Conservation (phyloP, 2,113 vertebrate genomes). For the Lycocorax pyrrhopterus region DNA sequence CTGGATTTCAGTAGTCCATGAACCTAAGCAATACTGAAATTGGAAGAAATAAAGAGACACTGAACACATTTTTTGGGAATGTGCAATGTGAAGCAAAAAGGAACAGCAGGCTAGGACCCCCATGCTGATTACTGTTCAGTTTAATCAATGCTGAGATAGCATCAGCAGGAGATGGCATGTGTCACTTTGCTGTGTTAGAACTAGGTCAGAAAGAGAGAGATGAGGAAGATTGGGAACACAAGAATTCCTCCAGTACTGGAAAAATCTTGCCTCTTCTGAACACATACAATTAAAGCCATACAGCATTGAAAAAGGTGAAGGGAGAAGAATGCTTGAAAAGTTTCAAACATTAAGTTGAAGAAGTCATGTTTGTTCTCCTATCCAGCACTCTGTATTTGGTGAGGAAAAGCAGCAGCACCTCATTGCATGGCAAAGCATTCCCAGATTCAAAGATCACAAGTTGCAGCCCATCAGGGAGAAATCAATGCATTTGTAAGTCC, state of each 20-base stretch:
- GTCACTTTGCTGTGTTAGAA: not conserved
- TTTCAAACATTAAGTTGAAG: not conserved
- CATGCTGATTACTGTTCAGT: not conserved
- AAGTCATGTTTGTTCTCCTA: not conserved
- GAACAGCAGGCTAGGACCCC: not conserved
- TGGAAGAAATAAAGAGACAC: not conserved
- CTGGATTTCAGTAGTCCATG: not conserved
- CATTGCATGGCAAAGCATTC: not conserved
- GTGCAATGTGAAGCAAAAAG: not conserved
- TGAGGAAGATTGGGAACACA: not conserved
- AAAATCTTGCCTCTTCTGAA: not conserved
- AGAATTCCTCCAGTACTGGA: not conserved
- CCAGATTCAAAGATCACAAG: not conserved
- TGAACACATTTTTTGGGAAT: not conserved
- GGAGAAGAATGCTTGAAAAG: not conserved
- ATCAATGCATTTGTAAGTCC: not conserved
- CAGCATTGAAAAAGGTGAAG: not conserved
- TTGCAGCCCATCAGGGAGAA: not conserved
- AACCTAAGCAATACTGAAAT: not conserved
- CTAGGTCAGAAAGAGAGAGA: not conserved
- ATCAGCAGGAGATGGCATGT: not conserved
- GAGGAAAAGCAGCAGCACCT: not conserved
- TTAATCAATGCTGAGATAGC: not conserved
- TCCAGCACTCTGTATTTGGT: not conserved
- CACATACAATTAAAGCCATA: not conserved